These are phyloP conservation scores for Kradibia gibbosae DNA, from an alignment of 1,140 invertebrate genomes.

Conservation along the genomic window DNA sequence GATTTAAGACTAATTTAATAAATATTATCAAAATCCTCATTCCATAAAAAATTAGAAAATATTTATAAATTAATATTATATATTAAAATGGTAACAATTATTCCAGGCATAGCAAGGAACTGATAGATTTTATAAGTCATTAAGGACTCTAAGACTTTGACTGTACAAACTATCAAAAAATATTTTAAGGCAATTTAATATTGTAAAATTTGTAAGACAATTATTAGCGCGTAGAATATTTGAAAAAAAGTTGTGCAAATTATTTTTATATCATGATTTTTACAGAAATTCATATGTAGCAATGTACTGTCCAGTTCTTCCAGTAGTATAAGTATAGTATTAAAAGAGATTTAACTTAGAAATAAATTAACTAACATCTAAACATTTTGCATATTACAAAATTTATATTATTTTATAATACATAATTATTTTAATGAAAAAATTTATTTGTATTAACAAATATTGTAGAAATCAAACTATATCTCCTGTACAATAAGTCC, in stretches of 20 bases:
- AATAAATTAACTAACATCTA: constrained; percentile 27
- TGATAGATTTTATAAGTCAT: constrained; percentile 57
- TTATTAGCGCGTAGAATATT: constrained; percentile 25
- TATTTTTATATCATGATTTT: constrained; percentile 26
- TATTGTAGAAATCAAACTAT: constrained; percentile 37
- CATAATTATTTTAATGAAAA: constrained; percentile 42
- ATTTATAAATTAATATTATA: constrained; percentile 53
- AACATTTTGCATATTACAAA: constrained; percentile 45
- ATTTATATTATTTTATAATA: constrained; percentile 48
- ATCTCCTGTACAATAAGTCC: constrained; percentile 27
- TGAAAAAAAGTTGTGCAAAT: constrained; percentile 34
- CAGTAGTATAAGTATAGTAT: constrained; percentile 46
- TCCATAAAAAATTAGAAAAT: constrained; percentile 47
- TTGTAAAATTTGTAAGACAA: constrained; percentile 41
- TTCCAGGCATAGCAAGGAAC: constrained; percentile 58
- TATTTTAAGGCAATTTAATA: constrained; percentile 46
- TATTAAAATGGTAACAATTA: constrained; percentile 48
- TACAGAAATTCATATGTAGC: constrained; percentile 17
- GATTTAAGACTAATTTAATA: constrained; percentile 30
- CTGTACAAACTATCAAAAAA: constrained; percentile 35
- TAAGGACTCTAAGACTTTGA: constrained; percentile 41
- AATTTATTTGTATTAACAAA: constrained; percentile 47
- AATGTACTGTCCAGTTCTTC: constrained; percentile 46
- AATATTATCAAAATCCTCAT: constrained; percentile 17
- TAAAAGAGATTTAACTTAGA: constrained; percentile 42